phyloP scores from a whole-genome alignment of 23 tunicate genomes.

The Ascidia mentula region DNA sequence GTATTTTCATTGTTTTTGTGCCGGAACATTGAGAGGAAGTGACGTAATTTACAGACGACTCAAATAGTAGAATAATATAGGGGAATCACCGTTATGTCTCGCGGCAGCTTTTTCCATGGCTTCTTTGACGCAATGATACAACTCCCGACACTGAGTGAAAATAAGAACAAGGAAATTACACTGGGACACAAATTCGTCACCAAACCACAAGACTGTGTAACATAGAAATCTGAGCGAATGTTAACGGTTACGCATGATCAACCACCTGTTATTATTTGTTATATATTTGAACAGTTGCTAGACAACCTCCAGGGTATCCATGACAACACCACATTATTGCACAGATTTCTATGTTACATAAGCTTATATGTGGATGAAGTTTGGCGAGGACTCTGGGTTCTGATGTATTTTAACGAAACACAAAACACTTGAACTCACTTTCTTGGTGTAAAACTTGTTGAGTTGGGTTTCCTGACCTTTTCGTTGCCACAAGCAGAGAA shows the following conservation, averaged over 20 bases:
- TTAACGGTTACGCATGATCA: too few relatives aligned
- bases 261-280: not conserved
- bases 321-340: too few relatives aligned
- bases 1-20: too few relatives aligned
- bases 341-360: too few relatives aligned
- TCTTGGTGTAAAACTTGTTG: conserved; percentile 94
- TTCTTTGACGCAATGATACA: conserved; percentile 95
- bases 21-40: too few relatives aligned
- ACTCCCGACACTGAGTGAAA: conserved; percentile 94
- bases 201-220: not conserved
- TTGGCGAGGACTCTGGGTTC: too few relatives aligned
- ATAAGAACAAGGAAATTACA: not conserved
- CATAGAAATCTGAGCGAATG: not conserved
- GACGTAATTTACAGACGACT: too few relatives aligned
- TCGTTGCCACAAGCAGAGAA: conserved; percentile 94
- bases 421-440: too few relatives aligned
- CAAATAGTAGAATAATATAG: not conserved
- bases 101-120: conserved; percentile 99
- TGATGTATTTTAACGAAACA: too few relatives aligned
- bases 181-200: not conserved
- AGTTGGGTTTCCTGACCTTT: conserved; percentile 91
- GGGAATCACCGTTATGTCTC: conserved; percentile 70
- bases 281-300: not conserved
- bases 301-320: too few relatives aligned
- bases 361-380: too few relatives aligned